These are phyloP conservation scores for Drosophila setosimentum DNA, from an alignment of 2,888 invertebrate genomes.

Conservation along the genomic window DNA sequence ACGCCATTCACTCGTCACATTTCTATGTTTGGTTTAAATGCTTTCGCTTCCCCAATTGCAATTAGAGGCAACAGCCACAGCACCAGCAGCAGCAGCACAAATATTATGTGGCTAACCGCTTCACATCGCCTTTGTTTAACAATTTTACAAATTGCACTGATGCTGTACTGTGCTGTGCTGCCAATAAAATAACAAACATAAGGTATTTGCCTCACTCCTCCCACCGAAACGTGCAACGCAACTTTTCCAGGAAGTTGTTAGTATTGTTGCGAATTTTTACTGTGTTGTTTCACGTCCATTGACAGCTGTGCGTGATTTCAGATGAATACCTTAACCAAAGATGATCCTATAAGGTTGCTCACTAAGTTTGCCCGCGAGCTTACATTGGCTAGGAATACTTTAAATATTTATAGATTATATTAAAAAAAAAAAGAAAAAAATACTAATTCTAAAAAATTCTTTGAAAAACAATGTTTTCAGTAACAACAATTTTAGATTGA, in stretches of 20 bases:
- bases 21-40: constrained; percentile 60
- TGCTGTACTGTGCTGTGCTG: constrained; percentile 6
- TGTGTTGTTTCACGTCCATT: constrained; percentile 52
- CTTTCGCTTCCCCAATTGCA: constrained; percentile 46
- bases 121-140: constrained; percentile 43
- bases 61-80: constrained; percentile 21
- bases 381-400: neutral
- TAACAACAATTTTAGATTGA: neutral
- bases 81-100: constrained; percentile 8
- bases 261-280: constrained; percentile 29
- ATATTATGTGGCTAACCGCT: constrained; percentile 26
- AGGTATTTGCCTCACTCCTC: constrained; percentile 22
- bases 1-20: constrained; percentile 29
- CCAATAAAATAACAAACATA: constrained; percentile 57
- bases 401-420: neutral
- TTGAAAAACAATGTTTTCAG: no score
- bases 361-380: neutral
- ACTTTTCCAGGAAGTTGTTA: constrained; percentile 76
- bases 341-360: constrained; percentile 1
- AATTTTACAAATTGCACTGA: constrained; percentile 20
- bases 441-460: neutral
- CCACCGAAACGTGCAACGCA: constrained; percentile 46
- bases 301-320: constrained; percentile 56
- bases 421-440: neutral
- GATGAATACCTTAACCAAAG: constrained; percentile 20